A percentile compares a stretch with the other conserved stretches of the same genome.
Evolutionary conservation across 2,888 invertebrate species (phyloP).

Genomic region (Acleris emargana): DNA sequence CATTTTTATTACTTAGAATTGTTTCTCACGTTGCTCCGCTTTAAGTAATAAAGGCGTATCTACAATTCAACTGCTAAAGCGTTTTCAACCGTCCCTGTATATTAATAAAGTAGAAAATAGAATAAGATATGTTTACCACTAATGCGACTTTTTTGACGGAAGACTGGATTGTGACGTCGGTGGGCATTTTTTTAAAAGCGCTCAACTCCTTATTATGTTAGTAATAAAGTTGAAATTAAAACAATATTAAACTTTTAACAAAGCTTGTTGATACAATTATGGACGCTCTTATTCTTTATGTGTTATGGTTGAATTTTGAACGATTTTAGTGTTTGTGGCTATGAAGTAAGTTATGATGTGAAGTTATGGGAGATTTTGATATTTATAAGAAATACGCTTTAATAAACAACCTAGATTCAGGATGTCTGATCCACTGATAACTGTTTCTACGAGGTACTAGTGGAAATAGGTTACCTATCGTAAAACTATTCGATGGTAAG

Average conservation of each 20-base stretch:
- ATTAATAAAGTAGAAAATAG: no score
- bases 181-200: conserved; percentile 22
- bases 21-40: conserved; percentile 64
- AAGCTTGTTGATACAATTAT: background rate
- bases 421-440: background rate
- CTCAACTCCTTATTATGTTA: background rate
- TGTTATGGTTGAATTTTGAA: background rate
- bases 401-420: conserved; percentile 12
- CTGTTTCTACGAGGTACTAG: background rate
- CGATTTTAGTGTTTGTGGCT: background rate
- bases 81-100: background rate
- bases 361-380: conserved; percentile 10
- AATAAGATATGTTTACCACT: no score
- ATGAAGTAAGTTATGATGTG: conserved; percentile 3
- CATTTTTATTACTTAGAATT: conserved; percentile 72
- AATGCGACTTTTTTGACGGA: no score
- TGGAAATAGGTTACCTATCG: no score
- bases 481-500: no score
- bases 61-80: background rate
- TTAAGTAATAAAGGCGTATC: background rate
- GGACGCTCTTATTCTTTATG: background rate
- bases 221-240: conserved; percentile 9
- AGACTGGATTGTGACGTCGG: conserved; percentile 4
- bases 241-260: background rate
- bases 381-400: conserved; percentile 10